Evolutionary conservation across 2,113 vertebrate species (phyloP).

Genomic region (Cavia porcellus): DNA sequence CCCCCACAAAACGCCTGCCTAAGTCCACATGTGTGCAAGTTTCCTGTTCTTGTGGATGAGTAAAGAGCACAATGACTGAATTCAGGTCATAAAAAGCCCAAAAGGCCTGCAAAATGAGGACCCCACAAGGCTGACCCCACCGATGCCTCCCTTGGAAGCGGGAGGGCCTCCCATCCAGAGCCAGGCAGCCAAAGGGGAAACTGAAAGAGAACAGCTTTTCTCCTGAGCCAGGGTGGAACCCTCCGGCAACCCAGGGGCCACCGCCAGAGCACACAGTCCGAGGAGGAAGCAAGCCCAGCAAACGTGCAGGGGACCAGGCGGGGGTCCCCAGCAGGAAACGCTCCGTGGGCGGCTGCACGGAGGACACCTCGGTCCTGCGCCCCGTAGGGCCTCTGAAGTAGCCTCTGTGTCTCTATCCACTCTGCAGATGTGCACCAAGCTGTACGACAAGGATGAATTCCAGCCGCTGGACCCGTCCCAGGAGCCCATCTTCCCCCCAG

Average conservation of each 20-base stretch:
- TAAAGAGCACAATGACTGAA: background rate
- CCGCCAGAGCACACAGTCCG: background rate
- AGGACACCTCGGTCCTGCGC: background rate
- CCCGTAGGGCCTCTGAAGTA: background rate
- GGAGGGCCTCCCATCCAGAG: background rate
- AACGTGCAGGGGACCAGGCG: background rate
- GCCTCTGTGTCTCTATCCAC: constrained; percentile 2
- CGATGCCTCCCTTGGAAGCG: background rate
- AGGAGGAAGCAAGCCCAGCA: background rate
- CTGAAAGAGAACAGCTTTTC: background rate
- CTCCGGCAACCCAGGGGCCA: background rate
- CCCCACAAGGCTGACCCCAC: background rate
- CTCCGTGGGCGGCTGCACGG: background rate
- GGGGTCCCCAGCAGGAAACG: background rate
- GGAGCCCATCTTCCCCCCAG: constrained; percentile 93
- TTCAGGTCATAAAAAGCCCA: background rate
- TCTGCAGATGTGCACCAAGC: constrained; percentile 80
- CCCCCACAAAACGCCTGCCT: background rate
- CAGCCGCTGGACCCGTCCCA: constrained; percentile 89
- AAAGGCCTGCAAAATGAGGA: background rate
- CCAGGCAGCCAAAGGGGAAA: background rate
- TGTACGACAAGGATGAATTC: constrained; percentile 88
- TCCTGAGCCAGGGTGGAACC: too few species aligned
- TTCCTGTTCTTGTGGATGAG: background rate
- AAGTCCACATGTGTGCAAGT: background rate